Evolutionary conservation across 2,797 vertebrate genomes (phyloP), one percentile per base, ranked within the genome.

Genomic region (Phylloscopus collybita): DNA sequence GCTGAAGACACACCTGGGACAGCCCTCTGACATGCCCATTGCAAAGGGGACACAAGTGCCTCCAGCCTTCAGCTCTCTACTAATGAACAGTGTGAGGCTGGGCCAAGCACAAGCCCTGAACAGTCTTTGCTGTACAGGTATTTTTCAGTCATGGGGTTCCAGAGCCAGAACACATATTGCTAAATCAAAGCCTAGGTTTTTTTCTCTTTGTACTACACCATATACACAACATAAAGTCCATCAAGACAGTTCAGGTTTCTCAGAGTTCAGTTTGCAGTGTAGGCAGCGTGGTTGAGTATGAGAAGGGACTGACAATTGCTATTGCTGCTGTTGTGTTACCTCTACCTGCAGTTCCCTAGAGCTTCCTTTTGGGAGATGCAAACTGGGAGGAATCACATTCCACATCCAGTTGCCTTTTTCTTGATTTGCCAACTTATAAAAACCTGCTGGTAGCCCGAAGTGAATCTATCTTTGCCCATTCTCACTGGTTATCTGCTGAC

Each of bases 1-100:
- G 27, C 4, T 45, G 74, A 69, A 69, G 44, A 7, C 38, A 2
- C 3, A 10, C 8, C 13, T 0, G 0, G 13, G 49, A 2, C 54
- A 69, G 59, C 20, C 21, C 40, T 59, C 32, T 66, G 16, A 40
- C 9, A 15, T 27, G 40, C 2, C 17, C n/a, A 2, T 9, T 65
- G 26, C 38, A 65, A 38, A 11, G 23, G 32, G 34, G 16, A 60
- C 44, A 36, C 12, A 38, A 65, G 19, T 9, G 5, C 6, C 13
- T 61, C 21, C 69, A 74, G 40, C 22, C 23, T 36, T 26, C 21
- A 53, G 14, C 7, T 80, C 45, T 27, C 38, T 65, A 20, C 0
- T 6, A 5, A 2, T 4, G 17, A 25, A 3, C 6, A 15, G 6
- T 4, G 7, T 45, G 38, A 38, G 16, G 26, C 66, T 69, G 26